Evolutionary conservation across 2,888 invertebrate genomes (phyloP).

Genomic region (Limnephilus marmoratus): DNA sequence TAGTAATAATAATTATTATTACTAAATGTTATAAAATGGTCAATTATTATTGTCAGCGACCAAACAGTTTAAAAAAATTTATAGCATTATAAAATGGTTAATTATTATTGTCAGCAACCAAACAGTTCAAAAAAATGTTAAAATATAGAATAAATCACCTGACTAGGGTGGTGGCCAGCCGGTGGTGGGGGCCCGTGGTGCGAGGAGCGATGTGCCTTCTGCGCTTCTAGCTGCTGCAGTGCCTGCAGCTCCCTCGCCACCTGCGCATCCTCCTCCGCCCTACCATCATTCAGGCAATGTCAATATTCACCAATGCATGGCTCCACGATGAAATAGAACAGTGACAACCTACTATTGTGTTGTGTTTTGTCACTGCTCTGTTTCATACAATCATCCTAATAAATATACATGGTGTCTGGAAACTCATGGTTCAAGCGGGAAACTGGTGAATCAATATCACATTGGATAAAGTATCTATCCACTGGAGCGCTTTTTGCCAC

Average conservation of each 20-base stretch:
- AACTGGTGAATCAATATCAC: too few species aligned
- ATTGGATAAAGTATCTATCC: too few species aligned
- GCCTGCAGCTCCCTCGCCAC: constrained; percentile 41
- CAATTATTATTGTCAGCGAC: background rate
- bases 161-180: background rate
- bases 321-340: background rate
- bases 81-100: background rate
- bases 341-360: background rate
- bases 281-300: background rate
- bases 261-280: constrained; percentile 50
- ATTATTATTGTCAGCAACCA: background rate
- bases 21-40: background rate
- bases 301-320: background rate
- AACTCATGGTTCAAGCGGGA: too few species aligned
- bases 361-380: too few species aligned
- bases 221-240: constrained; percentile 17
- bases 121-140: too few species aligned
- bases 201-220: background rate
- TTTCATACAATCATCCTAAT: too few species aligned
- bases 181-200: background rate
- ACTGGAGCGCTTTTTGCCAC: too few species aligned
- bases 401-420: too few species aligned
- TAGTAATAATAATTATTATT: background rate
- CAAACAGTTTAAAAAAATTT: too few species aligned
- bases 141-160: constrained; percentile 8